Base-by-base conservation (phyloP, 2,113 vertebrate genomes). In the Oxyura jamaicensis region DNA sequence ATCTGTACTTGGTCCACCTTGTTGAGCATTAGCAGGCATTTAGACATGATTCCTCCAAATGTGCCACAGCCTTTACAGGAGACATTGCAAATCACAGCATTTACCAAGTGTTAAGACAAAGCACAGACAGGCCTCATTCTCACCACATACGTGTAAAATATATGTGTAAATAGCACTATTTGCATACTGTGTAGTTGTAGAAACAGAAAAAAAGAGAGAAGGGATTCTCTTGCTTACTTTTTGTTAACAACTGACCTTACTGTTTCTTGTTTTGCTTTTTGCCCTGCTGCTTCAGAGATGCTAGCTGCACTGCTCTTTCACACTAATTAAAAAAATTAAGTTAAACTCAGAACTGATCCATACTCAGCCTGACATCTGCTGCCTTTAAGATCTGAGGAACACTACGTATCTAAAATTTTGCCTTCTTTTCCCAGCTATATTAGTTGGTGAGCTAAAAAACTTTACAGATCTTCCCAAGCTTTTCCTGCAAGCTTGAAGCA, bases 201-300 rank as follows among this genome's bases (percentile, higher is more conserved):
- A 88, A 95, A 74, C 58, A 26, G 14, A 29, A 31, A 22, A n/a
- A 35, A 28, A 80, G 19, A 62, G 26, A 22, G 0, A 63, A 46
- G 6, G 10, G 20, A 75, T 66, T 74, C 48, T 63, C 42, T 68
- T 63, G 14, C 33, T 77, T 18, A 33, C 23, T 41, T 67, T 33
- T n/a, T 76, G 29, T 77, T 88, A 56, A 91, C 36, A 86, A 86
- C 67, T 60, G 8, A 81, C n/a, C 12, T 55, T 50, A 73, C 22
- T 77, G 67, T 83, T 85, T 78, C 73, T 67, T 0, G 3, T n/a
- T 94, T 71, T 95, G 73, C 76, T 88, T 63, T 58, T 63, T 90
- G 46, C 12, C 50, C 8, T n/a, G 76, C 35, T 69, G 66, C 42
- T 90, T 87, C 71, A 0, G 0, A 66, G 55, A 66, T 1, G 15